Evolutionary conservation across 2,888 invertebrate genomes (phyloP).

Genomic region (Ophion costatus): DNA sequence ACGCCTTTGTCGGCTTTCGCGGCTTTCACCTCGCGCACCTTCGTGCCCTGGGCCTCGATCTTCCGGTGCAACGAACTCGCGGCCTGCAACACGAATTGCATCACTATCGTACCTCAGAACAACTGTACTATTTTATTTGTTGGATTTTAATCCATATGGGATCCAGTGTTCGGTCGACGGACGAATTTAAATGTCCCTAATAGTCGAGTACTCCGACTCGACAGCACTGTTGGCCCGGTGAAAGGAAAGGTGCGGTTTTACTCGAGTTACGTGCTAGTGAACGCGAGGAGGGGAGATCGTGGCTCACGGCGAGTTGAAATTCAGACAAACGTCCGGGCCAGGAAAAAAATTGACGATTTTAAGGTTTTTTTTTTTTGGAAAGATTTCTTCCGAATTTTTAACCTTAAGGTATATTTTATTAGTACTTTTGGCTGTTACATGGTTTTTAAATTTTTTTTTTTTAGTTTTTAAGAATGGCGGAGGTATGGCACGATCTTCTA

Average conservation of each 20-base stretch:
- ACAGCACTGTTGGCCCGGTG: conserved; percentile 7
- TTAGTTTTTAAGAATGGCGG: too few species aligned
- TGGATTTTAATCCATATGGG: conserved; percentile 53
- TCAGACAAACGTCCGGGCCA: too few species aligned
- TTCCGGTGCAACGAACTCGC: conserved; percentile 75
- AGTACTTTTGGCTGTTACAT: too few species aligned
- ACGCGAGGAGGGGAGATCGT: neutral
- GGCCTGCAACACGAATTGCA: conserved; percentile 20
- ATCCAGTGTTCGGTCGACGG: neutral
- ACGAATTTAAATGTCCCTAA: neutral
- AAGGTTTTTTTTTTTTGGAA: too few species aligned
- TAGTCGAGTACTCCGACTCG: conserved; percentile 2
- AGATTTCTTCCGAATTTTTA: too few species aligned
- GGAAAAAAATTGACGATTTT: too few species aligned
- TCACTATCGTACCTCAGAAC: too few species aligned
- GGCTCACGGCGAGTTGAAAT: too few species aligned
- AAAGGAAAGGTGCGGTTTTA: conserved; percentile 21
- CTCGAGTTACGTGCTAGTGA: neutral
- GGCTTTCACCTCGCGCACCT: conserved; percentile 76
- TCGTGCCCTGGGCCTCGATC: conserved; percentile 83
- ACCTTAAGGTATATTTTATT: too few species aligned
- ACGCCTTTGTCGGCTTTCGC: conserved; percentile 75
- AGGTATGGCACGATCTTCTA: too few species aligned
- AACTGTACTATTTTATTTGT: neutral
- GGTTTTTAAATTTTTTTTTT: too few species aligned